Base-by-base conservation (phyloP, 2,888 invertebrate genomes). In the Malacosoma neustria region DNA sequence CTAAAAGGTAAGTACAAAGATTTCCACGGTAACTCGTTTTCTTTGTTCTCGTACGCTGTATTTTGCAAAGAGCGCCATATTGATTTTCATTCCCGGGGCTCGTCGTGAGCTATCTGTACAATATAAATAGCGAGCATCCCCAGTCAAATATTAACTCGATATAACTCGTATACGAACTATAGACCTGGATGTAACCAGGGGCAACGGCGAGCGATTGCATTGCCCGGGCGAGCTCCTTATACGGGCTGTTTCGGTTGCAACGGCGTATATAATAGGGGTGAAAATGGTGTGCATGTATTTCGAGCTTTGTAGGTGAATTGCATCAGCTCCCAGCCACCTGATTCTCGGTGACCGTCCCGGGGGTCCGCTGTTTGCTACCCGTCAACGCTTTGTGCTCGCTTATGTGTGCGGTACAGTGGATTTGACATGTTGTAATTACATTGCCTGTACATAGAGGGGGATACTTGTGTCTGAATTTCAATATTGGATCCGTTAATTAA, bases 101-200 rank as follows among this genome's bases (percentile, higher is more conserved):
- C 49, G 53, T 40, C 45, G 51, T 51, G 51, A 62, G 56, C 57
- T 54, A 46, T 49, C 51, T 48, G 51, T 53, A 47, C 48, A 52
- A 57, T 55, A 68, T 67, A 68, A 63, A 64, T 65, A 66, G 49
- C 46, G 57, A 61, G 57, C 61, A 63, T 61, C 61, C 61, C 57
- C 62, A 61, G 59, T 67, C 70, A 69, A 69, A 68, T 67, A 68
- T 68, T 65, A 68, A 67, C 62, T 61, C 56, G 56, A 56, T 61
- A 60, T 59, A 64, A 65, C 62, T 57, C 61, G 54, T 63, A 60
- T 59, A 51, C 53, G 57, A 41, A 56, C 57, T 49, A 48, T 44
- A 54, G 51, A 53, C 57, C 55, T 52, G 56, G 57, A 60, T 60
- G 60, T 68, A 64, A 67, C 68, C 67, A 57, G 63, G 57, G 72